Base-by-base conservation (phyloP, 2,888 invertebrate species). In the Gymnoscelis rufifasciata region DNA sequence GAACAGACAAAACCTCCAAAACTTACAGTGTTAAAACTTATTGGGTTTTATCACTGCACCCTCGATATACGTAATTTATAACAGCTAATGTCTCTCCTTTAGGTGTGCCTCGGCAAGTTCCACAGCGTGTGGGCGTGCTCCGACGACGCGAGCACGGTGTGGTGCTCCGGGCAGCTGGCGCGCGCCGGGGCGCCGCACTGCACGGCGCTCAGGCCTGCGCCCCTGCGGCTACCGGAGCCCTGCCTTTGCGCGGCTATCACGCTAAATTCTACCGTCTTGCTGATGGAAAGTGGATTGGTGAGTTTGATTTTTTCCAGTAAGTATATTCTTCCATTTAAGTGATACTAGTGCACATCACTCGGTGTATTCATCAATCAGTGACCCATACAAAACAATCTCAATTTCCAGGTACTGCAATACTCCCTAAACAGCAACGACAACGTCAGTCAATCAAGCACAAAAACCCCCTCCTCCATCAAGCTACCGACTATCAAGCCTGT, bases 151-250 rank as follows among this genome's bases (percentile, higher is more conserved):
- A 82, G 81, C 43, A 78, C 83, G 39, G 92, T 93, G 1, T 96
- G 91, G 84, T 90, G 92, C 12, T 94, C 95, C 71, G 97, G 97
- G 0, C 94, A 95, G 78, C 93, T 95, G 7, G 92, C 92, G 53
- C 72, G 87, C 1, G 90, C 96, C 10, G 96, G 96, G 26, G 90
- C 92, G 4, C 90, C 91, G 0, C 83, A 87, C 38, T 90, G 92
- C 56, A 90, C 91, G 0, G 88, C 89, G 10, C 75, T 93, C 0
- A 79, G 82, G 6, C 93, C 93, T 1, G 76, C 83, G 11, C 71
- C 70, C 0, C 60, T 90, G 28, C 60, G 68, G 1, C 70, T 82
- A 4, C 47, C 68, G 0, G 88, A 88, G 54, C 75, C 79, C 0
- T 91, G 91, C 57, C 56, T 71, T 0, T 76, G 83, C 37, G 90